Conservation (phyloP, 1,140 invertebrate species). For the Aphis gossypii region DNA sequence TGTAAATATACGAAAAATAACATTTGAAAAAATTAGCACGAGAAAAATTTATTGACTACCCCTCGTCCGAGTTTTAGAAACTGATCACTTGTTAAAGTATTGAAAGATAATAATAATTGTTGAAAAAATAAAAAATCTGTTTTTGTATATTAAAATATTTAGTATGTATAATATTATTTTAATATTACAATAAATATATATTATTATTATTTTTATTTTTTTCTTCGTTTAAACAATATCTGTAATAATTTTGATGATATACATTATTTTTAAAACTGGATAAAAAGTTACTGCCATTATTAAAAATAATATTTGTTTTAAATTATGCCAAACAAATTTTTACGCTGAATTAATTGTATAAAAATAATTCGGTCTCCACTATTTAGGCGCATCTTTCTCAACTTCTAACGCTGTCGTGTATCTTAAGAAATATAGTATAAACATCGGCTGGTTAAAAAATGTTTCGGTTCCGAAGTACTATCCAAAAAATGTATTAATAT, state of each 20-base stretch:
- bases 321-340: background rate
- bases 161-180: no score
- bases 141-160: no score
- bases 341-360: background rate
- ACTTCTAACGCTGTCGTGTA: background rate
- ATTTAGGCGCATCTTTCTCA: background rate
- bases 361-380: background rate
- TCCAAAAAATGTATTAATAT: background rate
- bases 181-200: no score
- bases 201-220: no score
- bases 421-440: background rate
- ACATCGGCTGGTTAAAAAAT: no score
- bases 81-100: no score
- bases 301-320: background rate
- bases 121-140: no score
- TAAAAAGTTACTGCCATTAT: background rate
- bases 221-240: background rate
- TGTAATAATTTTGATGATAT: background rate
- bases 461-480: background rate
- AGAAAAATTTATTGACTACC: no score
- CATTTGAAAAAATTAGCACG: no score
- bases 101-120: no score
- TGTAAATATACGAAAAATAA: no score
- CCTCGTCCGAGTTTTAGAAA: no score
- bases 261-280: background rate